phyloP scores from a whole-genome alignment of 2,797 vertebrate species.

The Danio tinwini region DNA sequence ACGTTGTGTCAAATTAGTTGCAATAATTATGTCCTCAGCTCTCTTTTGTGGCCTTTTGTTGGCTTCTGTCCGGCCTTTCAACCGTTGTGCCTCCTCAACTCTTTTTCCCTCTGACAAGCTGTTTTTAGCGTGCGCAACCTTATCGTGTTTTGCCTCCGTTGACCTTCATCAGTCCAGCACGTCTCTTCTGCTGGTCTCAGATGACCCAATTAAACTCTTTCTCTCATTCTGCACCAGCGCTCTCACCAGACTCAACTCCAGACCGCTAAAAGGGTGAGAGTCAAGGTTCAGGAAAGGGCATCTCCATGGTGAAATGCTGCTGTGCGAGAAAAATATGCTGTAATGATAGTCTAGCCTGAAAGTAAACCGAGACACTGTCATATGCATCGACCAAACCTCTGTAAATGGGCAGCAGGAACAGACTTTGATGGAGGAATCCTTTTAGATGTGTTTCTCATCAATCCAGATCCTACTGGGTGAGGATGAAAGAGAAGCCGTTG shows the following conservation, averaged over 20 bases:
- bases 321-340: conserved; percentile 33
- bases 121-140: conserved; percentile 21
- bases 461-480: neutral
- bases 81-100: neutral
- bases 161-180: conserved; percentile 41
- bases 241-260: neutral
- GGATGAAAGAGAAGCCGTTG: neutral
- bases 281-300: conserved; percentile 49
- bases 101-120: conserved; percentile 24
- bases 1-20: conserved; percentile 1
- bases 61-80: neutral
- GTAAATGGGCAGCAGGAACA: conserved; percentile 2
- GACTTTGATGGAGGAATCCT: neutral
- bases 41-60: conserved; percentile 7
- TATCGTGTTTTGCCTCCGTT: conserved; percentile 19
- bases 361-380: neutral
- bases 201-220: conserved; percentile 52
- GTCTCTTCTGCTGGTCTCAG: conserved; percentile 24
- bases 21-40: conserved; percentile 21
- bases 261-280: conserved; percentile 45
- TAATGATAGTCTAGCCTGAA: conserved; percentile 46
- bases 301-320: conserved; percentile 20
- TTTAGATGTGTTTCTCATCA: conserved; percentile 15
- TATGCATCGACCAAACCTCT: neutral
- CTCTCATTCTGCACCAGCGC: conserved; percentile 11